Percentiles rank a stretch among this genome's conserved stretches.
These are phyloP conservation scores for Marisa cornuarietis DNA, from an alignment of 1,140 invertebrate species.

Conservation along the genomic window DNA sequence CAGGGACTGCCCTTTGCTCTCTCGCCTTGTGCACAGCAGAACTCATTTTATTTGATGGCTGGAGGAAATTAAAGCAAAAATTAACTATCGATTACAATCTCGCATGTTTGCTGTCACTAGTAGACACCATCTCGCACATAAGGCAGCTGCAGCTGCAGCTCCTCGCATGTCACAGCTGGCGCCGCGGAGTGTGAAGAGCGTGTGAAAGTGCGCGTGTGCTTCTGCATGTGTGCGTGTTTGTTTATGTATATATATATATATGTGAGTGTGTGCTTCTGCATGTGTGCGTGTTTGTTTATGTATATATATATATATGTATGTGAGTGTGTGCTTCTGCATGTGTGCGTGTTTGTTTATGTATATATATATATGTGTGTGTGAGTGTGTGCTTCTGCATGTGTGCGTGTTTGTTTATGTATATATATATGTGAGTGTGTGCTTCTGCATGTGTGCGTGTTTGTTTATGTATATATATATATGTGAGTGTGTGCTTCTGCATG, in stretches of 20 bases:
- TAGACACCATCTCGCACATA: too few relatives aligned
- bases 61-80: too few relatives aligned
- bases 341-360: not conserved
- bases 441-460: not conserved
- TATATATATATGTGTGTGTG: not conserved
- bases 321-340: not conserved
- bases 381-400: not conserved
- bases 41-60: too few relatives aligned
- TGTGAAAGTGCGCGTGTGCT: not conserved
- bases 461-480: not conserved
- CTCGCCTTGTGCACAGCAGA: too few relatives aligned
- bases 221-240: not conserved
- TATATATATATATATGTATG: not conserved
- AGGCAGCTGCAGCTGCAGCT: too few relatives aligned
- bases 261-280: not conserved
- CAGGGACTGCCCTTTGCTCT: too few relatives aligned
- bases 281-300: not conserved
- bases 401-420: not conserved
- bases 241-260: not conserved
- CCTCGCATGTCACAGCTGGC: too few relatives aligned
- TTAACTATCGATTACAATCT: too few relatives aligned
- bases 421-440: not conserved
- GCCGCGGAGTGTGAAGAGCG: not conserved
- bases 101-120: too few relatives aligned
- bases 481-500: not conserved